Percentiles rank a stretch among this genome's conserved stretches.
phyloP scores from a whole-genome alignment of 2,113 vertebrate genomes.

The Montifringilla adamsi region DNA sequence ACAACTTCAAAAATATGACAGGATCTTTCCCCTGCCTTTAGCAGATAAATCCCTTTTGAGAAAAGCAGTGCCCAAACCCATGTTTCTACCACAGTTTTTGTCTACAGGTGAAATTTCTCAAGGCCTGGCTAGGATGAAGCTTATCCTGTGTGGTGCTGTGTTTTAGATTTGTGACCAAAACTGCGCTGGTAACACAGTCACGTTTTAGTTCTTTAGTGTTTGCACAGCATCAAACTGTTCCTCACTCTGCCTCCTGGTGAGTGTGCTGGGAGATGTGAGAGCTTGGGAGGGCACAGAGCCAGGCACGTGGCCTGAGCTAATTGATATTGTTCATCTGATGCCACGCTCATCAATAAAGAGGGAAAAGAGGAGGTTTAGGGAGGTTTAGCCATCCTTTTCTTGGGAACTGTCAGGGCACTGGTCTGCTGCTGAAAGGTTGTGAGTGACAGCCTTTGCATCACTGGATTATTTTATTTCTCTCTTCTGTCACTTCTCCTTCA shows the following conservation, averaged over 20 bases:
- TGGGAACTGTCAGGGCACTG: not conserved
- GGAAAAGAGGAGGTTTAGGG: not conserved
- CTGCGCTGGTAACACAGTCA: not conserved
- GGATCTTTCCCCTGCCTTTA: not conserved
- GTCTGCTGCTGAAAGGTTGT: too few species aligned
- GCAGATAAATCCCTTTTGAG: not conserved
- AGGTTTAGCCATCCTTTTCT: not conserved
- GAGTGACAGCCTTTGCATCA: not conserved
- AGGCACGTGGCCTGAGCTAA: not conserved
- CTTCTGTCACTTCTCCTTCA: not conserved
- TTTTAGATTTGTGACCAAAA: not conserved
- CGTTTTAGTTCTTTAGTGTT: not conserved
- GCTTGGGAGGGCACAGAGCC: not conserved
- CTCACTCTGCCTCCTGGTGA: not conserved
- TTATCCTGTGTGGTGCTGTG: not conserved
- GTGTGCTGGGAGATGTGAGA: not conserved
- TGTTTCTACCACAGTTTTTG: not conserved
- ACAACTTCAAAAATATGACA: not conserved
- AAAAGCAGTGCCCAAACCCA: not conserved
- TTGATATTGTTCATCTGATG: not conserved
- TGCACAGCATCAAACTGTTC: not conserved
- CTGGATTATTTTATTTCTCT: not conserved
- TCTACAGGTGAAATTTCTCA: not conserved
- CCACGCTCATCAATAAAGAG: not conserved
- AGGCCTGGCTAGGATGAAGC: not conserved